A percentile compares a stretch with the other conserved stretches of the same genome.
Conservation (phyloP, 2,888 invertebrate species). For the Trypoxylon attenuatum region DNA sequence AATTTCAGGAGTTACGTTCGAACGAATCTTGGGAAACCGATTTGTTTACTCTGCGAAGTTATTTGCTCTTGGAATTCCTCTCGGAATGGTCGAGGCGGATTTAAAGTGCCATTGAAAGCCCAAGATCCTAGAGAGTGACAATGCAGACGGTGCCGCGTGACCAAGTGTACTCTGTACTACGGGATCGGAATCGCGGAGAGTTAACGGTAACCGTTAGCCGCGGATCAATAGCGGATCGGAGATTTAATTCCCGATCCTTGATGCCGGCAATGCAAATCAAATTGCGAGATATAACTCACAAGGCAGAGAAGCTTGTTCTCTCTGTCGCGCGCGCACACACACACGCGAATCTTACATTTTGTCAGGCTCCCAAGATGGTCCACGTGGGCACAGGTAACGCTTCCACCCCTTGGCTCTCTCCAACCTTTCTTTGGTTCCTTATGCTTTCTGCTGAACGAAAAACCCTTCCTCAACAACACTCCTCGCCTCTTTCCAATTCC, state of each 20-base stretch:
- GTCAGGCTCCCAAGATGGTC: conserved; percentile 62
- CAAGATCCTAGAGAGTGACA: not conserved
- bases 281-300: too few species aligned
- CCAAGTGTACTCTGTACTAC: not conserved
- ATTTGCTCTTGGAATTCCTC: too few species aligned
- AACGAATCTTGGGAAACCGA: too few species aligned
- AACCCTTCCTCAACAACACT: not conserved
- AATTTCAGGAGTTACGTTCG: too few species aligned
- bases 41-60: too few species aligned
- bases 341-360: conserved; percentile 60
- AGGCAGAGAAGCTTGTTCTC: too few species aligned
- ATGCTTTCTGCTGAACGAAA: not conserved
- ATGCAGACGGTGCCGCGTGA: not conserved
- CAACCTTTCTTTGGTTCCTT: not conserved
- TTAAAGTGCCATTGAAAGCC: too few species aligned
- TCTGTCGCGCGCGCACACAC: not conserved
- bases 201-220: not conserved
- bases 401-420: conserved; percentile 24
- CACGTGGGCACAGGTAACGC: conserved; percentile 65
- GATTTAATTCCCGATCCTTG: too few species aligned
- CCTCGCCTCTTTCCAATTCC: not conserved
- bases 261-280: not conserved
- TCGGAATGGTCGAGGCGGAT: too few species aligned
- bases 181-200: not conserved
- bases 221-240: not conserved